Conservation (phyloP, 2,113 vertebrate species). For the Cottus gobio region DNA sequence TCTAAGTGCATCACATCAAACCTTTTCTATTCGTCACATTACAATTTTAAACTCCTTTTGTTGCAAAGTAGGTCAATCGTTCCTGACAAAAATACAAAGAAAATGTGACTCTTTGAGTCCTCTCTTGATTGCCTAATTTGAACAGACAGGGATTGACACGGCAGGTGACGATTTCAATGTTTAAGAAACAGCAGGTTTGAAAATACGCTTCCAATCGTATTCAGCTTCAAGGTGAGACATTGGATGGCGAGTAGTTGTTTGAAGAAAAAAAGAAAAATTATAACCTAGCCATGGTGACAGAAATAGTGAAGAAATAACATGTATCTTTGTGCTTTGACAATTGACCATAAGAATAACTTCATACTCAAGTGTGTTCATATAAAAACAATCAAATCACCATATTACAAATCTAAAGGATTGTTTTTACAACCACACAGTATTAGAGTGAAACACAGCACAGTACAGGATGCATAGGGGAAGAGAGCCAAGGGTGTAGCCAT, state of each 20-base stretch:
- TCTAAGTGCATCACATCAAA: constrained; percentile 10
- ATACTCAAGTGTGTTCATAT: background rate
- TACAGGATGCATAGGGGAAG: constrained; percentile 23
- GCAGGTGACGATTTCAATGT: constrained; percentile 25
- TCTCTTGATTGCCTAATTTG: constrained; percentile 34
- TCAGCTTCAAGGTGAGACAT: constrained; percentile 18
- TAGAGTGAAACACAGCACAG: background rate
- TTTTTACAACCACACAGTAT: background rate
- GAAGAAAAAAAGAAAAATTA: background rate
- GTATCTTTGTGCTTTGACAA: constrained; percentile 7
- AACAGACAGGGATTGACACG: constrained; percentile 26
- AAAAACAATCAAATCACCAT: background rate
- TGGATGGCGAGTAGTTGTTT: background rate
- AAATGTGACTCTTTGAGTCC: constrained; percentile 16
- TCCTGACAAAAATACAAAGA: constrained; percentile 25
- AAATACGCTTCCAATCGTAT: background rate
- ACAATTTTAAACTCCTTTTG: constrained; percentile 28
- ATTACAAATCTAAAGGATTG: background rate
- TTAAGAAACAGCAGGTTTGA: constrained; percentile 28
- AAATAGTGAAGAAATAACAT: background rate
- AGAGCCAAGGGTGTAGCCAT: constrained; percentile 36
- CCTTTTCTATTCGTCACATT: background rate
- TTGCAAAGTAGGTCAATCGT: constrained; percentile 36
- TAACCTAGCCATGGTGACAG: background rate
- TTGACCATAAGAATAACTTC: constrained; percentile 16